phyloP scores from a whole-genome alignment of 2,113 vertebrate genomes.

The Delphinus delphis region DNA sequence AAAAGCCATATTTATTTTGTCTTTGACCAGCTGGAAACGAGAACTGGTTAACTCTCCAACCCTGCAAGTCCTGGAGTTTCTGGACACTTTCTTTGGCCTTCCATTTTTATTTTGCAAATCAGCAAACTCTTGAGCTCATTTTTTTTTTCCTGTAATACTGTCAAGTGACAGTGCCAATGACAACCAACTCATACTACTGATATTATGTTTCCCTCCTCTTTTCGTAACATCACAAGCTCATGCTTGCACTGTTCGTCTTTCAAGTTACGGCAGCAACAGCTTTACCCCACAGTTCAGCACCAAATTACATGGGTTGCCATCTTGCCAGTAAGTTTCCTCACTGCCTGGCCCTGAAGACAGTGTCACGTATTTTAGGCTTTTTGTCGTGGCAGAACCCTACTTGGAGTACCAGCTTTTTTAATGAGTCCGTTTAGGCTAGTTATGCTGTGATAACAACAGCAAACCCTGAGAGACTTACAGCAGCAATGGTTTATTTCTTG shows the following conservation, averaged over 20 bases:
- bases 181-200: background rate
- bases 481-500: background rate
- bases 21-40: background rate
- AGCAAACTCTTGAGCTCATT: background rate
- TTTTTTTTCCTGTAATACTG: background rate
- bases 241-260: background rate
- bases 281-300: background rate
- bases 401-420: background rate
- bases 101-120: slow-evolving; percentile 18
- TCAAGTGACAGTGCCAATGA: background rate
- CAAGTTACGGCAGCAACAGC: background rate
- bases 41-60: background rate
- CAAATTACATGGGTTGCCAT: background rate
- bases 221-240: background rate
- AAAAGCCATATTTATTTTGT: background rate
- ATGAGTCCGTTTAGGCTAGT: background rate
- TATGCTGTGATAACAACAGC: background rate
- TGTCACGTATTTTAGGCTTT: background rate
- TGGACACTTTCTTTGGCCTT: background rate
- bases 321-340: background rate
- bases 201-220: background rate
- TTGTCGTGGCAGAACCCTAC: background rate
- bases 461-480: background rate
- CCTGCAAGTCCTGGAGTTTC: background rate
- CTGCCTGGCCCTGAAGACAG: background rate